Evolutionary conservation across 2,797 vertebrate species (phyloP).

Genomic region (Neosilurus hyrtlii): DNA sequence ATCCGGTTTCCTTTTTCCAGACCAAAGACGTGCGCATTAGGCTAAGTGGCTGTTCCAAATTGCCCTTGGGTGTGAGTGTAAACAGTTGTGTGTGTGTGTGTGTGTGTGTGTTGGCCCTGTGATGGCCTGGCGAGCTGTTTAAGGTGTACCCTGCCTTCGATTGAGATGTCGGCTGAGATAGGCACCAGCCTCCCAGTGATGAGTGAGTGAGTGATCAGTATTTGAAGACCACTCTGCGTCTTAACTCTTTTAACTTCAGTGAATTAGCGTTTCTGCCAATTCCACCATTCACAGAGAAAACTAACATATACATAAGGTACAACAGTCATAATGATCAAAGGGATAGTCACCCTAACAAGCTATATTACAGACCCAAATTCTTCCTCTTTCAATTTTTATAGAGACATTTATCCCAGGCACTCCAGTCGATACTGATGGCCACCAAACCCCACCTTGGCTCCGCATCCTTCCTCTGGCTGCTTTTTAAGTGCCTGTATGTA

Average conservation of each 20-base stretch:
- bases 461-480: conserved; percentile 17
- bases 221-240: no score
- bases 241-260: background rate
- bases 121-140: no score
- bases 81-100: no score
- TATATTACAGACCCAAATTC: background rate
- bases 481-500: conserved; percentile 19
- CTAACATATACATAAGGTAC: background rate
- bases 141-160: no score
- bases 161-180: no score
- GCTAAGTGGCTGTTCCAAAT: no score
- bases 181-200: no score
- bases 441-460: background rate
- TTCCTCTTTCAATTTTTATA: background rate
- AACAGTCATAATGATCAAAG: background rate
- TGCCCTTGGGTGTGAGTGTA: no score
- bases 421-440: background rate
- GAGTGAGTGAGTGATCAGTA: no score
- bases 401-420: background rate
- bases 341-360: background rate
- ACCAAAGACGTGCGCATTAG: no score
- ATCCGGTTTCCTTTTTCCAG: no score
- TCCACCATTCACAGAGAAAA: background rate
- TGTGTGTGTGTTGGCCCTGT: no score
- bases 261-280: background rate